These are phyloP conservation scores for Condylura cristata DNA, from an alignment of 2,113 vertebrate genomes.

Conservation along the genomic window DNA sequence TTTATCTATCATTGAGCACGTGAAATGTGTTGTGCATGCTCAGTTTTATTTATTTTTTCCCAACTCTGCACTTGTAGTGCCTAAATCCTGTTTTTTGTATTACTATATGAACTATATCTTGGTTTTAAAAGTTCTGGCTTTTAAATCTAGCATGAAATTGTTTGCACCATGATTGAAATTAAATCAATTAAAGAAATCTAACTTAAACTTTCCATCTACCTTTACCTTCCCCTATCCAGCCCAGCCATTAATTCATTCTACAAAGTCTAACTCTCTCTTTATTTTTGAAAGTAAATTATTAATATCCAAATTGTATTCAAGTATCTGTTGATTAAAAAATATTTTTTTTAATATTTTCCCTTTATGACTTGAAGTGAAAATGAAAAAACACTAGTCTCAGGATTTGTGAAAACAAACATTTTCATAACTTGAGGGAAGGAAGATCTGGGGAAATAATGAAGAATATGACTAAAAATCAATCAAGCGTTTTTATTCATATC, in stretches of 20 bases:
- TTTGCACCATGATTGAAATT: too few species aligned
- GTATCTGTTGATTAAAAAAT: background rate
- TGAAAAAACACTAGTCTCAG: background rate
- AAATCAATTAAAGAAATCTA: background rate
- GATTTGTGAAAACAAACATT: background rate
- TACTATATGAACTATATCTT: background rate
- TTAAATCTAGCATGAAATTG: background rate
- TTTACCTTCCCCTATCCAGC: background rate
- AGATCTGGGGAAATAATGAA: background rate
- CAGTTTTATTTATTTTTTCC: background rate
- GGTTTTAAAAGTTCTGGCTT: background rate
- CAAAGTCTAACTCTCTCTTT: background rate
- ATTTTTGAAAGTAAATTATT: background rate
- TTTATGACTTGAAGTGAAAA: background rate
- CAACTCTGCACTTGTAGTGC: background rate
- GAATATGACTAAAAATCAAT: background rate
- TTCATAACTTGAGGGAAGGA: background rate
- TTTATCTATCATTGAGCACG: background rate
- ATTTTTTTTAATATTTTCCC: background rate
- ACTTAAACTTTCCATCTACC: background rate
- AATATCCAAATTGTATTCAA: background rate
- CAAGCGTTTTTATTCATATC: background rate
- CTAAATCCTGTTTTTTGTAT: background rate
- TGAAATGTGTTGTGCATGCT: background rate
- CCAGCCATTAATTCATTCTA: background rate